These are phyloP conservation scores for Synergus gifuensis DNA, from an alignment of 2,888 invertebrate species.

Conservation along the genomic window DNA sequence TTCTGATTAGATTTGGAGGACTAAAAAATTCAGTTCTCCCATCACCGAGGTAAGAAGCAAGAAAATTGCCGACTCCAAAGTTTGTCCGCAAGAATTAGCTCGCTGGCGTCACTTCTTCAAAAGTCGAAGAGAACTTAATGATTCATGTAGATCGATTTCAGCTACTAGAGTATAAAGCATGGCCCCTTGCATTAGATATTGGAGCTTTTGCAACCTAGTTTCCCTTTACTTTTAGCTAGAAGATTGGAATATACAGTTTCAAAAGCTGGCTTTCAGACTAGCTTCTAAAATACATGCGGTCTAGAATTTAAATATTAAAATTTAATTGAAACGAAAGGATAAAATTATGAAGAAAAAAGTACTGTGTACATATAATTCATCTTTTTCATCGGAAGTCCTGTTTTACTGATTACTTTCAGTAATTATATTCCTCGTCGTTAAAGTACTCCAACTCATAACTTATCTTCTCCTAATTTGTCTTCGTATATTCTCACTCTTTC, in stretches of 20 bases:
- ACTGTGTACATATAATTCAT: background rate
- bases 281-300: too few relatives aligned
- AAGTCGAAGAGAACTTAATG: background rate
- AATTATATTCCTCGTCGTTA: background rate
- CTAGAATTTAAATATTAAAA: too few relatives aligned
- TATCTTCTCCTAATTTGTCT: background rate
- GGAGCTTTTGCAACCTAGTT: background rate
- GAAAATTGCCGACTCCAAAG: background rate
- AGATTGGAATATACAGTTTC: background rate
- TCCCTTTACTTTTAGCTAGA: background rate
- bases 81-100: background rate
- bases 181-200: too few relatives aligned
- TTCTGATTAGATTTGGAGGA: background rate
- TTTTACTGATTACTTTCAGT: background rate
- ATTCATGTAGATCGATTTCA: background rate
- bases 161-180: background rate
- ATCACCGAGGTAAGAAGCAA: background rate
- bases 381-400: background rate
- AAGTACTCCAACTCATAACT: background rate
- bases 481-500: background rate
- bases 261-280: background rate
- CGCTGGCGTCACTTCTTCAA: conserved; percentile 3
- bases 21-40: conserved; percentile 1
- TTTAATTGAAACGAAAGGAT: too few relatives aligned
- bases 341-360: background rate